Evolutionary conservation across 2,113 vertebrate species (phyloP).

Genomic region (Hypanus sabinus): DNA sequence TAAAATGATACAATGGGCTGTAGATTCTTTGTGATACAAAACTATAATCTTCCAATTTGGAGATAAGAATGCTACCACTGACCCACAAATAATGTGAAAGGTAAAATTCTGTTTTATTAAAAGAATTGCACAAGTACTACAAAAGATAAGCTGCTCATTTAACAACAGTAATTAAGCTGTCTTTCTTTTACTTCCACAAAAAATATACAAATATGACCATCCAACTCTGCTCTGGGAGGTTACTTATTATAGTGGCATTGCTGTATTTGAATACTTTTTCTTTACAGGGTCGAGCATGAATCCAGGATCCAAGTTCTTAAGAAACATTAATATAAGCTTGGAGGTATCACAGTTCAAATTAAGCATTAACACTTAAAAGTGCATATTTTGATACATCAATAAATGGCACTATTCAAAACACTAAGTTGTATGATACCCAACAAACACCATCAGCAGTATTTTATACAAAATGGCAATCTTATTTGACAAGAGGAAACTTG

Average conservation of each 20-base stretch:
- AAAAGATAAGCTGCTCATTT: too few species aligned
- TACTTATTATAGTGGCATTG: not conserved
- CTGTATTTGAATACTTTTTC: too few species aligned
- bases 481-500: not conserved
- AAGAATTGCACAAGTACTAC: too few species aligned
- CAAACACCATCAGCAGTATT: not conserved
- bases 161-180: not conserved
- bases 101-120: too few species aligned
- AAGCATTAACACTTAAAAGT: not conserved
- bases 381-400: too few species aligned
- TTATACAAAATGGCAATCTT: not conserved
- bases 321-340: not conserved
- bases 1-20: too few species aligned
- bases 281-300: not conserved
- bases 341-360: not conserved
- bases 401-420: slow-evolving; percentile 2
- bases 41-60: not conserved
- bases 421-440: too few species aligned
- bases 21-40: too few species aligned
- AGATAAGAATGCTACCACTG: not conserved
- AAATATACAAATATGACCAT: not conserved
- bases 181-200: not conserved
- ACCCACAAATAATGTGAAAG: too few species aligned
- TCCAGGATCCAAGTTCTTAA: not conserved
- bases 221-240: not conserved